These are phyloP conservation scores for Alca torda DNA, from an alignment of 2,797 vertebrate genomes.

Conservation along the genomic window DNA sequence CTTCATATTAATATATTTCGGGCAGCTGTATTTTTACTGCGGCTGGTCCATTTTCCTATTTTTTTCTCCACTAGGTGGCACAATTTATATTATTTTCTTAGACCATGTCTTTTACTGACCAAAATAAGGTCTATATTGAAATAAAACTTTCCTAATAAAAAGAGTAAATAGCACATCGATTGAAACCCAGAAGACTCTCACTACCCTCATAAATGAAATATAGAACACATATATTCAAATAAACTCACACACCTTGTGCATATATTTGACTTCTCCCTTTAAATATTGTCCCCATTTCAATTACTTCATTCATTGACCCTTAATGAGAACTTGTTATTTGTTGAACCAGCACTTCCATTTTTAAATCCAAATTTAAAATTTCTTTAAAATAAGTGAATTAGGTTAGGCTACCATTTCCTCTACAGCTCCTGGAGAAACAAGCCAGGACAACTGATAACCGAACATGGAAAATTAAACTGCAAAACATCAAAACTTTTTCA, in stretches of 20 bases:
- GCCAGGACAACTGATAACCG: neutral
- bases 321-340: neutral
- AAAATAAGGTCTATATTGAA: slow-evolving; percentile 13
- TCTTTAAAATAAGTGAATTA: neutral
- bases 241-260: neutral
- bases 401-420: neutral
- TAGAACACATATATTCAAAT: slow-evolving; percentile 1
- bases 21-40: neutral
- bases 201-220: neutral
- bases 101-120: neutral
- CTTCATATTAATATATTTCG: neutral
- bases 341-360: neutral
- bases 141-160: slow-evolving; percentile 18
- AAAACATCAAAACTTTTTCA: neutral
- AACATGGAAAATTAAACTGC: neutral
- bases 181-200: neutral
- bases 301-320: neutral
- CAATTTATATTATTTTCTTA: slow-evolving; percentile 69
- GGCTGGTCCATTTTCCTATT: neutral
- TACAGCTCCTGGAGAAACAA: neutral
- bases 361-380: neutral
- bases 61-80: slow-evolving; percentile 75
- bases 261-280: slow-evolving; percentile 37
- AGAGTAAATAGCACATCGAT: slow-evolving; percentile 7
- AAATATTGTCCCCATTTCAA: slow-evolving; percentile 25